Conservation (phyloP, 2,113 vertebrate genomes). For the Eublepharis macularius region DNA sequence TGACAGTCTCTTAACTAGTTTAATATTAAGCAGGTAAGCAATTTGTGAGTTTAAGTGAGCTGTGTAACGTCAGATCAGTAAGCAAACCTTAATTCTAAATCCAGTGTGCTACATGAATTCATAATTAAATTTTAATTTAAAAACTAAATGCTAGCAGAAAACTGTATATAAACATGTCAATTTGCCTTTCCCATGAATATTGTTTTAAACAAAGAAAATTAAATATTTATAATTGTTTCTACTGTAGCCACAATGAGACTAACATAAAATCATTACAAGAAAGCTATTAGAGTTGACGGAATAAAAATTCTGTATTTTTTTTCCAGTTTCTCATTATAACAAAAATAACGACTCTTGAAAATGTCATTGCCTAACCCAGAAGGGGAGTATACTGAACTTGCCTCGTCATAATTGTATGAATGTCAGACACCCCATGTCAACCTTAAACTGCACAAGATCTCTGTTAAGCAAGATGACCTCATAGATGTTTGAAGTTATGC, state of each 20-base stretch:
- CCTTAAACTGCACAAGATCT: not conserved
- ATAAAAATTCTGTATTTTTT: conserved; percentile 9
- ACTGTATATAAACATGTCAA: not conserved
- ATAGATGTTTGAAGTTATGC: not conserved
- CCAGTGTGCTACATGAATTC: conserved; percentile 50
- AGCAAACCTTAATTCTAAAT: conserved; percentile 55
- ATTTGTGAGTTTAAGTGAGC: conserved; percentile 55
- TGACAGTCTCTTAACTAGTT: conserved; percentile 34
- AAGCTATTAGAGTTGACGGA: conserved; percentile 31
- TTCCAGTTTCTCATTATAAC: not conserved
- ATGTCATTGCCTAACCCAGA: not conserved
- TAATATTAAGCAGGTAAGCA: conserved; percentile 75
- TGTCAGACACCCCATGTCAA: not conserved
- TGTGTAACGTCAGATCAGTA: conserved; percentile 52
- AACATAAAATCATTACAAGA: conserved; percentile 29
- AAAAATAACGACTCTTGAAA: conserved; percentile 31
- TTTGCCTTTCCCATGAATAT: conserved; percentile 36
- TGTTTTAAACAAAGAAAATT: conserved; percentile 1
- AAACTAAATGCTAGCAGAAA: conserved; percentile 21
- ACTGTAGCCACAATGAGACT: conserved; percentile 2
- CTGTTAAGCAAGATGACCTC: not conserved
- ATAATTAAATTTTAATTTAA: conserved; percentile 60
- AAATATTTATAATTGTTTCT: conserved; percentile 11
- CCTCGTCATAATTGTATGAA: not conserved
- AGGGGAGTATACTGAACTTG: not conserved